Evolutionary conservation across 2,888 invertebrate genomes (phyloP).

Genomic region (Belgica antarctica): DNA sequence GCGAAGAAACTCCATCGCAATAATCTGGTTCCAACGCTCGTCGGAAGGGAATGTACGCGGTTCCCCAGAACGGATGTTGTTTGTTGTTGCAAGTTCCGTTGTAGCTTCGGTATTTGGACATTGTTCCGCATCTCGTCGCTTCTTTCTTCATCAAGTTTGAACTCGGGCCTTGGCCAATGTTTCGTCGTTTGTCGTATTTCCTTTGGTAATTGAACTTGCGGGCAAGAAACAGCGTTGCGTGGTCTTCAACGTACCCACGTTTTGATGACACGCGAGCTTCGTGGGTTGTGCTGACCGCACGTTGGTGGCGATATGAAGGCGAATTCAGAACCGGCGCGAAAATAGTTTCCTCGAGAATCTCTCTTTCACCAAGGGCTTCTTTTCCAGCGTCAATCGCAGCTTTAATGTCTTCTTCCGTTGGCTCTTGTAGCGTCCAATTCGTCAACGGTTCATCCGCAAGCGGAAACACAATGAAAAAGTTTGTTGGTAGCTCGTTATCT

Average conservation of each 20-base stretch:
- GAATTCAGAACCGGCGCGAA: constrained; percentile 58
- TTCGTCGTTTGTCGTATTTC: constrained; percentile 47
- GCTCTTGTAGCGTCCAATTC: constrained; percentile 46
- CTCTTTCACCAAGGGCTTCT: constrained; percentile 59
- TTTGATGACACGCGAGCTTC: constrained; percentile 64
- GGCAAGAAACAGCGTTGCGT: constrained; percentile 64
- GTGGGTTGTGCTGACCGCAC: constrained; percentile 64
- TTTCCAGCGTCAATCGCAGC: constrained; percentile 60
- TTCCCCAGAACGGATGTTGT: constrained; percentile 66
- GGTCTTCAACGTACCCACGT: constrained; percentile 66
- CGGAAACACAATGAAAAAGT: constrained; percentile 25
- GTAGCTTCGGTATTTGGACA: constrained; percentile 62
- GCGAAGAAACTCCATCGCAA: constrained; percentile 69
- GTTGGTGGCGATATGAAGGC: constrained; percentile 69
- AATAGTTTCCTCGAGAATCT: constrained; percentile 58
- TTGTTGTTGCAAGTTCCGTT: constrained; percentile 79
- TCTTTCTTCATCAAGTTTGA: constrained; percentile 49
- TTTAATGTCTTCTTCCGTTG: constrained; percentile 54
- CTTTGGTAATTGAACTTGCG: constrained; percentile 52
- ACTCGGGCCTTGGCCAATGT: constrained; percentile 53
- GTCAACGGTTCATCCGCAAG: constrained; percentile 45
- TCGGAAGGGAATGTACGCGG: constrained; percentile 69
- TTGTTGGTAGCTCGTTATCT: constrained; percentile 32
- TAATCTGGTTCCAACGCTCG: constrained; percentile 70
- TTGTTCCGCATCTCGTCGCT: constrained; percentile 53